Evolutionary conservation across 2,113 vertebrate genomes (phyloP).

Genomic region (Leucopsar rothschildi): DNA sequence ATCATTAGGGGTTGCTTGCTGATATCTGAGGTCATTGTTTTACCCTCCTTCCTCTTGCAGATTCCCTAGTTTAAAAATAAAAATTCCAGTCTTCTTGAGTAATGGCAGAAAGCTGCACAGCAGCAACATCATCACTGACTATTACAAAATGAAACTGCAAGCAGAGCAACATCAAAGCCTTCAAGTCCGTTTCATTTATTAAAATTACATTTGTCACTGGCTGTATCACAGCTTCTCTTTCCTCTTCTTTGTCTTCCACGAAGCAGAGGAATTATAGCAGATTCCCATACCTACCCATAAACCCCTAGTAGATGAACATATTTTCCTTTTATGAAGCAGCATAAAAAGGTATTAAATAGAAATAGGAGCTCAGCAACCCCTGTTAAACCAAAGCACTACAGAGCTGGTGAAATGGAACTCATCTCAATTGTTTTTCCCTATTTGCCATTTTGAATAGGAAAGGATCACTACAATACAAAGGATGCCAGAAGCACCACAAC

Average conservation of each 20-base stretch:
- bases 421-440: background rate
- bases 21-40: background rate
- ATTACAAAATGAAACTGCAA: background rate
- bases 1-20: background rate
- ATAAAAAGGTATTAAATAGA: background rate
- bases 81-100: background rate
- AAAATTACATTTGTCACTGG: background rate
- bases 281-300: background rate
- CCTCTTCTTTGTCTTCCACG: background rate
- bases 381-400: background rate
- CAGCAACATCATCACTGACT: background rate
- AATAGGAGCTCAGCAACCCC: background rate
- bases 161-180: background rate
- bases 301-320: background rate
- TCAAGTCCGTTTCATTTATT: background rate
- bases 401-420: background rate
- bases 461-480: background rate
- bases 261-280: background rate
- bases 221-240: background rate
- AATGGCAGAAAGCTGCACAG: background rate
- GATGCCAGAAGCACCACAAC: background rate
- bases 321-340: background rate
- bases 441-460: background rate
- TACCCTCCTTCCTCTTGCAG: background rate
- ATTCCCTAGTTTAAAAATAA: slow-evolving; percentile 17